A percentile compares a stretch with the other conserved stretches of the same genome.
Evolutionary conservation across 2,113 vertebrate species (phyloP).

Genomic region (Anolis sagrei): DNA sequence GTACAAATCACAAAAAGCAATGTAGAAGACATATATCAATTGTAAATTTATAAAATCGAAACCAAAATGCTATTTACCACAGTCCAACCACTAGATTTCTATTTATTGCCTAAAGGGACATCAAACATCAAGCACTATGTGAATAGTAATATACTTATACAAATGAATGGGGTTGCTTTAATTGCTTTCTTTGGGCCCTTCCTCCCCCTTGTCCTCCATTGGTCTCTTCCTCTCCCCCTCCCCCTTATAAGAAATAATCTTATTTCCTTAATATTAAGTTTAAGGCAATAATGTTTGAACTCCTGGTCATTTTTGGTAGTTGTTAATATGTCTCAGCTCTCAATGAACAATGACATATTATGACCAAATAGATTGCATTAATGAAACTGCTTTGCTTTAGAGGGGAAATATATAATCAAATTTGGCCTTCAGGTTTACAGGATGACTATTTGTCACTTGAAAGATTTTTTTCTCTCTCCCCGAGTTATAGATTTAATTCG

Average conservation of each 20-base stretch:
- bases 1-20: background rate
- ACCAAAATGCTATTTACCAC: background rate
- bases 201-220: background rate
- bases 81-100: background rate
- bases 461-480: conserved; percentile 42
- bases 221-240: background rate
- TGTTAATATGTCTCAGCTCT: conserved; percentile 42
- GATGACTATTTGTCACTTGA: conserved; percentile 62
- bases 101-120: background rate
- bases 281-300: conserved; percentile 32
- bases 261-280: background rate
- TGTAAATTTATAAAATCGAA: background rate
- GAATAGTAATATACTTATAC: background rate
- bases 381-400: conserved; percentile 52
- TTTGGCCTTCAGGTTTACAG: conserved; percentile 65
- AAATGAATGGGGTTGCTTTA: background rate
- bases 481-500: conserved; percentile 60
- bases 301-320: conserved; percentile 48
- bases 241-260: conserved; percentile 2
- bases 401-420: conserved; percentile 67
- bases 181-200: background rate
- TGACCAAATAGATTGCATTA: conserved; percentile 57
- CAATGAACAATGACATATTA: conserved; percentile 63
- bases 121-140: background rate
- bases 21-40: no score